Base-by-base conservation (phyloP, 2,113 vertebrate species). In the Rhabdomys dilectus region DNA sequence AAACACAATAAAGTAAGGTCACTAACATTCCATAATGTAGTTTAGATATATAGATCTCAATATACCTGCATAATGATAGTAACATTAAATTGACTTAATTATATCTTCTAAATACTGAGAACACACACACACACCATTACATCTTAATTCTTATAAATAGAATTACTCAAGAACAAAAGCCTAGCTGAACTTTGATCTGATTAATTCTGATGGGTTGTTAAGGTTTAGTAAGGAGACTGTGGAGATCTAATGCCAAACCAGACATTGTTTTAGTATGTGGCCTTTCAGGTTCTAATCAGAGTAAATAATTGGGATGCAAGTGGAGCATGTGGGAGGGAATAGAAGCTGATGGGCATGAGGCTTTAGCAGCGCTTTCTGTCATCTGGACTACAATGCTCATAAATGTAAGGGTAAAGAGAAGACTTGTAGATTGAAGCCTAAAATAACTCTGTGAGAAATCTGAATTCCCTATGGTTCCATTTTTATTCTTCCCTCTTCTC, bases 61-160 rank as follows among this genome's bases (percentile, higher is more conserved):
- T 88, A 10, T 22, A 84, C 48, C 10, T 15, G 66, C 5, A 66
- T 39, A 15, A 19, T 82, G 82, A 95, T 51, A 22, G 4, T 4
- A 53, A 94, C 22, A 51, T 7, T 62, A 48, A 91, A 31, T 70
- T 62, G 51, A 0, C 56, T 81, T 56, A 56, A 42, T 70, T 80
- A 8, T 22, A 39, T 88, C 88, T 91, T 77, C 48, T 4, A 78
- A 81, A 89, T 64, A 48, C 31, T 2, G 22, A 26, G 17, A 64
- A 94, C 77, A 82, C 42, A 19, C 88, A 76, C 24, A 53, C 42
- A 96, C 21, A 1, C 73, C 36, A 84, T 39, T 78, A 91, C 62
- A 91, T 93, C 77, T 85, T 53, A 60, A 75, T 48, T 84, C 42
- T 93, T 89, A 39, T 19, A 89, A 66, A 62, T 88, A 84, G 29